Percentiles rank a stretch among this genome's conserved stretches.
Evolutionary conservation across 2,113 vertebrate species (phyloP).

Genomic region (Centropristis striata): DNA sequence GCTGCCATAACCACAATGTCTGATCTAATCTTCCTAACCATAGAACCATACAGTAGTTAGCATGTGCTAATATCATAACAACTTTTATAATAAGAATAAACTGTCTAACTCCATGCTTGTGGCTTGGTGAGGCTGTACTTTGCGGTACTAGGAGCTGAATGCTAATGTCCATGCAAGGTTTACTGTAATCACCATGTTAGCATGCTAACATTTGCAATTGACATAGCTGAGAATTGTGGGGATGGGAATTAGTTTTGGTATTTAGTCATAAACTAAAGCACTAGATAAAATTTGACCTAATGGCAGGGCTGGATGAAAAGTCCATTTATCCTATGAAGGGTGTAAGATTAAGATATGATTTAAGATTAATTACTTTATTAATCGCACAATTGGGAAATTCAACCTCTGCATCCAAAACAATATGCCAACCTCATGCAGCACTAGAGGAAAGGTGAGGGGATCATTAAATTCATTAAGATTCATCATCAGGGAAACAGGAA

Average conservation of each 20-base stretch:
- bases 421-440: not conserved
- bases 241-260: not conserved
- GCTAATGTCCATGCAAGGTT: too few species aligned
- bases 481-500: not conserved
- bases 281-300: not conserved
- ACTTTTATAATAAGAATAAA: not conserved
- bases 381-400: too few species aligned
- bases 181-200: too few species aligned
- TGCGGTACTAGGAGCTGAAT: too few species aligned
- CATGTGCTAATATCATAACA: not conserved
- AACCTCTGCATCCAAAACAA: too few species aligned
- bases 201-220: not conserved
- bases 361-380: too few species aligned
- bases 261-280: not conserved
- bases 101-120: not conserved
- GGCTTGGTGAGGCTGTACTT: not conserved
- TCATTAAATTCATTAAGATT: too few species aligned
- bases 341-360: too few species aligned
- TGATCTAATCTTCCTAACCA: not conserved
- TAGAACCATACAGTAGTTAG: not conserved
- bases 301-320: too few species aligned
- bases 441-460: not conserved
- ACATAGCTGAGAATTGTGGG: not conserved
- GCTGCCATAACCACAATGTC: not conserved
- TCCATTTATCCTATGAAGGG: not conserved